Evolutionary conservation across 2,797 vertebrate genomes (phyloP), one percentile per base, ranked within the genome.

Genomic region (Anguilla pacifica): DNA sequence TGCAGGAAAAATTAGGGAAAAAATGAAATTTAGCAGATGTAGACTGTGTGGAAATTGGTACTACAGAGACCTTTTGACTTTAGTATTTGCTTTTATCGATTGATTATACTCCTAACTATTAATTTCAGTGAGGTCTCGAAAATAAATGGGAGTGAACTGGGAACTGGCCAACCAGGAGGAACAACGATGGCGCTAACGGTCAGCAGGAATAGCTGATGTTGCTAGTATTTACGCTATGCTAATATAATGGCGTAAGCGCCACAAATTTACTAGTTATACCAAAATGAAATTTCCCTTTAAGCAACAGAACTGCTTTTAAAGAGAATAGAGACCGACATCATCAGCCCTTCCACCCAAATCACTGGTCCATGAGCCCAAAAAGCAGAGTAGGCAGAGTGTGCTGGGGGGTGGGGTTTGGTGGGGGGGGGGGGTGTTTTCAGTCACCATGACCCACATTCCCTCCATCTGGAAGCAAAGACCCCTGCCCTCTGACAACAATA

Each of bases 371-470:
- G 74, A 28, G 49, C 17, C 7, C 25, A 31, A 28, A n/a, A 28
- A 13, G 82, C 53, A 15, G n/a, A 84, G 49, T n/a, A 9, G 46
- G 22, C 51, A 3, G 46, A 28, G 46, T 5, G 35, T 0, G 39
- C 22, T 49, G 74, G 15, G 2, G 39, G 74, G n/a, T 13, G 53
- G 49, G 81, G 61, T 2, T 39, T 39, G 61, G n/a, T 67, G 22
- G 22, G 79, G 86, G 81, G 82, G 9, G 9, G 86, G 87, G 81
- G 72, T 87, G 61, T 87, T 74, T 83, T 31, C 82, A 57, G 87
- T 84, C 39, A 55, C 46, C 67, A 84, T 88, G 87, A 88, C 87
- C 87, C 83, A 85, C 77, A 88, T 88, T 31, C 72, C 72, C 82
- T 55, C 70, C 39, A 70, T 85, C 70, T 88, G 70, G 67, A 85